These are phyloP conservation scores for Polyodon spathula DNA, from an alignment of 2,113 vertebrate species.

Conservation along the genomic window DNA sequence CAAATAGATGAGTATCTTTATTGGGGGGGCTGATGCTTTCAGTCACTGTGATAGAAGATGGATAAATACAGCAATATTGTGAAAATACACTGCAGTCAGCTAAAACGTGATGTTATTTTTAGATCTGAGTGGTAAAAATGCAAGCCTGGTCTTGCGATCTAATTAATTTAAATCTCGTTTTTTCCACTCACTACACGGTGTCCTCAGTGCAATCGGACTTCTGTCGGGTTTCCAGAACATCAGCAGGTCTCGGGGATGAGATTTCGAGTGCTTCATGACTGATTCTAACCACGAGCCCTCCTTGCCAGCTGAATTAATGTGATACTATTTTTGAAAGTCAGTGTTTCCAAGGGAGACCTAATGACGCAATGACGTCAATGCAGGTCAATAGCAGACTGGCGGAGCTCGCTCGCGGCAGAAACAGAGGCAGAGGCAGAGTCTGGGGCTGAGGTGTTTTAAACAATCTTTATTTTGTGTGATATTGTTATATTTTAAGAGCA, in stretches of 20 bases:
- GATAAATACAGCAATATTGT: slow-evolving; percentile 70
- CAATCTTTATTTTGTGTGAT: slow-evolving; percentile 7
- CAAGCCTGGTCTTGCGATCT: slow-evolving; percentile 56
- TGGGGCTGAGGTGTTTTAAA: slow-evolving; percentile 6
- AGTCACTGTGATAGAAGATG: slow-evolving; percentile 15
- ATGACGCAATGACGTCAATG: slow-evolving; percentile 98
- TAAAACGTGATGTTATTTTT: slow-evolving; percentile 76
- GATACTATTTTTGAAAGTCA: slow-evolving; percentile 98
- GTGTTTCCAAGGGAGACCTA: slow-evolving; percentile 99
- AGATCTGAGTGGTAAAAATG: slow-evolving; percentile 55
- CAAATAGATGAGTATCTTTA: background rate
- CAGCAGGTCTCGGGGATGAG: slow-evolving; percentile 43
- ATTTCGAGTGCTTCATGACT: slow-evolving; percentile 60
- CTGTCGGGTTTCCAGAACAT: slow-evolving; percentile 29
- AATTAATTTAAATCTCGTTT: slow-evolving; percentile 38
- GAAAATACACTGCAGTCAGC: slow-evolving; percentile 72
- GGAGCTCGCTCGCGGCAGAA: slow-evolving; percentile 61
- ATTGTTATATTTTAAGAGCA: too few relatives aligned
- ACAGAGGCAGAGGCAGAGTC: slow-evolving; percentile 16
- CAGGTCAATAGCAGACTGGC: slow-evolving; percentile 88
- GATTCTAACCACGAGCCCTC: slow-evolving; percentile 50
- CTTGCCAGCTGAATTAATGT: slow-evolving; percentile 90
- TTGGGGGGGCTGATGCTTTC: slow-evolving; percentile 1
- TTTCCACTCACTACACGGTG: slow-evolving; percentile 38
- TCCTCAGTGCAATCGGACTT: slow-evolving; percentile 54